Evolutionary conservation across 2,888 invertebrate genomes (phyloP).

Genomic region (Argyresthia goedartella): DNA sequence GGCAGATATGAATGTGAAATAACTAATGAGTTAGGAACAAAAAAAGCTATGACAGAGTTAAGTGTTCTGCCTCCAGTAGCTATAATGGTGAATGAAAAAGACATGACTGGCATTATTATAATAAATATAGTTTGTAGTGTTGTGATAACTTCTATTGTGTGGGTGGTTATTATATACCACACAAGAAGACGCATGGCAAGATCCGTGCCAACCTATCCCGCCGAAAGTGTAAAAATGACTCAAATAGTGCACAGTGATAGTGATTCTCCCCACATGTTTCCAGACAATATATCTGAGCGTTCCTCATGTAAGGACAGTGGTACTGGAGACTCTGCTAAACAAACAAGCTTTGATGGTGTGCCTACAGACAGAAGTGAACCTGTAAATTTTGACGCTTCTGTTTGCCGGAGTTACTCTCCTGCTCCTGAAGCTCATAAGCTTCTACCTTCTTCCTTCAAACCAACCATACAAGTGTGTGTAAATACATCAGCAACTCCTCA

Average conservation of each 20-base stretch:
- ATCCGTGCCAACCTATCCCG: slow-evolving; percentile 54
- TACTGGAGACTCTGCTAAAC: slow-evolving; percentile 83
- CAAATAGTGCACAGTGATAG: slow-evolving; percentile 64
- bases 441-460: slow-evolving; percentile 63
- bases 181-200: slow-evolving; percentile 77
- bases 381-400: slow-evolving; percentile 57
- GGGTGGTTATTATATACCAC: slow-evolving; percentile 93
- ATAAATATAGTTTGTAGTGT: slow-evolving; percentile 93
- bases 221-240: slow-evolving; percentile 62
- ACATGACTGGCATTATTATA: slow-evolving; percentile 88
- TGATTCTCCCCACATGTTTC: slow-evolving; percentile 60
- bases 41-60: slow-evolving; percentile 78
- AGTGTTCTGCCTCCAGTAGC: slow-evolving; percentile 75
- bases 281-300: slow-evolving; percentile 81
- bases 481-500: slow-evolving; percentile 65
- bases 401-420: slow-evolving; percentile 58
- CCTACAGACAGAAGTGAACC: slow-evolving; percentile 57
- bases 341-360: slow-evolving; percentile 75
- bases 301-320: slow-evolving; percentile 85
- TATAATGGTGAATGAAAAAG: slow-evolving; percentile 75
- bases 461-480: slow-evolving; percentile 66
- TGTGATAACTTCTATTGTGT: slow-evolving; percentile 90
- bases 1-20: slow-evolving; percentile 93
- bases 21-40: slow-evolving; percentile 85
- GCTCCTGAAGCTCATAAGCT: slow-evolving; percentile 64